Evolutionary conservation across 1,140 invertebrate genomes (phyloP).

Genomic region (Drosophila nikananu): DNA sequence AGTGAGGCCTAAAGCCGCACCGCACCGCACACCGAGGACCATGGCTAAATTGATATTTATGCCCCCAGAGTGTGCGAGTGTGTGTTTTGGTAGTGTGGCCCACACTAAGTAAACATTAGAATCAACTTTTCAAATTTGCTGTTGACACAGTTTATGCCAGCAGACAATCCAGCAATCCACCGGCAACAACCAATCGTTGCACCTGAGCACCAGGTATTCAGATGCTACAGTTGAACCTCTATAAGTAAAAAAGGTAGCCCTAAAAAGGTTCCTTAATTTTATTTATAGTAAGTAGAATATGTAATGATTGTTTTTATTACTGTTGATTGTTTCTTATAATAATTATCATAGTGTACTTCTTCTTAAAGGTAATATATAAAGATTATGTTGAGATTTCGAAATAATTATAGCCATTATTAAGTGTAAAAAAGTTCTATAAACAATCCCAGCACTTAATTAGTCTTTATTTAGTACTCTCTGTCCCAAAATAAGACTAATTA

Average conservation of each 20-base stretch:
- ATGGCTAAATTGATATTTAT: conserved; percentile 64
- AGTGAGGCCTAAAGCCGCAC: background rate
- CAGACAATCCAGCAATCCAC: conserved; percentile 25
- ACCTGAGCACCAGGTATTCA: conserved; percentile 52
- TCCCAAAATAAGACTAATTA: background rate
- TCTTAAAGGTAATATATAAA: too few relatives aligned
- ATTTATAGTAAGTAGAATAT: background rate
- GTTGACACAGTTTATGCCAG: conserved; percentile 74
- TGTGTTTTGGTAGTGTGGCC: conserved; percentile 42
- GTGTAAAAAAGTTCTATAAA: too few relatives aligned
- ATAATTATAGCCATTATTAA: too few relatives aligned
- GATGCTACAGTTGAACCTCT: conserved; percentile 4
- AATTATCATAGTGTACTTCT: too few relatives aligned
- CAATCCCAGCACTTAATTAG: background rate
- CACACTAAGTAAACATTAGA: conserved; percentile 69
- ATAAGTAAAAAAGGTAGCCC: background rate
- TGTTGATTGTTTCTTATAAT: too few relatives aligned
- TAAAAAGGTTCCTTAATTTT: background rate
- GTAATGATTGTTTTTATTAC: background rate
- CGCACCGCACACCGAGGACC: conserved; percentile 60
- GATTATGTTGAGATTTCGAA: too few relatives aligned
- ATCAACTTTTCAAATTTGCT: conserved; percentile 80
- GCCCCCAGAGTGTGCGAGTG: conserved; percentile 12
- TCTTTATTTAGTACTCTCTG: background rate
- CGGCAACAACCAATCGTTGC: conserved; percentile 45